These are phyloP conservation scores for Esox niger DNA, from an alignment of 2,113 vertebrate genomes.

Conservation along the genomic window DNA sequence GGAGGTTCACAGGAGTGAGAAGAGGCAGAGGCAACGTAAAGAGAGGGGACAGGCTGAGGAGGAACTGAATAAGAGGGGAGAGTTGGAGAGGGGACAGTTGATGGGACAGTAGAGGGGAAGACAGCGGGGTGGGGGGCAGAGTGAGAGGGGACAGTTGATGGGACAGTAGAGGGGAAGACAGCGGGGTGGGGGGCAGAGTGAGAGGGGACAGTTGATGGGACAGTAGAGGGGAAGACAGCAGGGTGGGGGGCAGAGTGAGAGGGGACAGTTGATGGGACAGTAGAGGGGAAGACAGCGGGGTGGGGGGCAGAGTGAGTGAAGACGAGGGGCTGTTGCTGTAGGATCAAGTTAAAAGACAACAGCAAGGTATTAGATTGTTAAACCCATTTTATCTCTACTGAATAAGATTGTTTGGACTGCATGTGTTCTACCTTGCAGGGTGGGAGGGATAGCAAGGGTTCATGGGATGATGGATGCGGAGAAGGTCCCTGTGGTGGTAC, in stretches of 20 bases:
- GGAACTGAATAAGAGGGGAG: constrained; percentile 37
- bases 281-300: background rate
- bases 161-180: constrained; percentile 2
- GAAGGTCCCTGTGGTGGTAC: background rate
- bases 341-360: constrained; percentile 16
- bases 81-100: background rate
- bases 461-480: constrained; percentile 15
- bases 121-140: constrained; percentile 17
- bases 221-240: background rate
- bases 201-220: constrained; percentile 16
- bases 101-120: constrained; percentile 33
- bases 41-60: constrained; percentile 1
- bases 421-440: constrained; percentile 65
- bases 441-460: constrained; percentile 69
- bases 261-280: constrained; percentile 13
- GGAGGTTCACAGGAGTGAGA: constrained; percentile 73
- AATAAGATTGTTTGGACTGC: background rate
- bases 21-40: background rate
- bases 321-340: constrained; percentile 45
- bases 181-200: constrained; percentile 1
- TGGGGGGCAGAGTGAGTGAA: background rate
- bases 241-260: background rate
- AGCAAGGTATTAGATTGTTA: background rate
- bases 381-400: background rate
- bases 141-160: constrained; percentile 25